Base-by-base conservation (phyloP, 2,113 vertebrate genomes). In the Mormoops blainvillei region DNA sequence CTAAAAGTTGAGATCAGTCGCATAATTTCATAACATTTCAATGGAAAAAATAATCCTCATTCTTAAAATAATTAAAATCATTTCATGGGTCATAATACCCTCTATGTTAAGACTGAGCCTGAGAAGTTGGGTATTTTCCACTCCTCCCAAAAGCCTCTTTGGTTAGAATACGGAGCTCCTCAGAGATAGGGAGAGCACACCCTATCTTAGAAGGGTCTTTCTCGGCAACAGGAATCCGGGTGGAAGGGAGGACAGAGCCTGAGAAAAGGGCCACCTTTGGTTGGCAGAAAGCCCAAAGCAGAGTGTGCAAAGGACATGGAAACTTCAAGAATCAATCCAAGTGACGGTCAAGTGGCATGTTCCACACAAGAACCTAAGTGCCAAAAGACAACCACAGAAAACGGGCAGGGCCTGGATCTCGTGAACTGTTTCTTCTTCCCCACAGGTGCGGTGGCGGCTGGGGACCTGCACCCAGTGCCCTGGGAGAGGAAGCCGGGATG, bases 21-120 rank as follows among this genome's bases (percentile, higher is more conserved):
- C 16, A 82, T 68, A 45, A 70, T 68, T 89, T 95, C 36, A 28
- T 86, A 87, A 82, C 13, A 87, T 89, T 50, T 43, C 36, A 13
- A 86, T 76, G 26, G 58, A 80, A 87, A 68, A 68, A 61, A 70
- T 5, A 48, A 83, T 24, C 9, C 31, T 88, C 38, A 28, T 13
- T 93, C 9, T 89, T 93, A 94, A 92, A 92, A 89, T 70, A 91
- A 74, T 56, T 74, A 45, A 61, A 78, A 52, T 85, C 31, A 54
- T 36, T 41, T 26, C 16, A 16, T 67, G 18, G 28, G 38, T 71
- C 50, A 45, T 77, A 82, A 77, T n/a, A 71, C n/a, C 13, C 3
- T 7, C 67, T 28, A 19, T 15, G 89, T 74, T 48, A 86, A 68
- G 50, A 48, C 16, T 43, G 12, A 33, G 15, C 36, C 41, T 5